Evolutionary conservation across 2,113 vertebrate genomes (phyloP), one percentile per base, ranked within the genome.

Genomic region (Grantiella picta): DNA sequence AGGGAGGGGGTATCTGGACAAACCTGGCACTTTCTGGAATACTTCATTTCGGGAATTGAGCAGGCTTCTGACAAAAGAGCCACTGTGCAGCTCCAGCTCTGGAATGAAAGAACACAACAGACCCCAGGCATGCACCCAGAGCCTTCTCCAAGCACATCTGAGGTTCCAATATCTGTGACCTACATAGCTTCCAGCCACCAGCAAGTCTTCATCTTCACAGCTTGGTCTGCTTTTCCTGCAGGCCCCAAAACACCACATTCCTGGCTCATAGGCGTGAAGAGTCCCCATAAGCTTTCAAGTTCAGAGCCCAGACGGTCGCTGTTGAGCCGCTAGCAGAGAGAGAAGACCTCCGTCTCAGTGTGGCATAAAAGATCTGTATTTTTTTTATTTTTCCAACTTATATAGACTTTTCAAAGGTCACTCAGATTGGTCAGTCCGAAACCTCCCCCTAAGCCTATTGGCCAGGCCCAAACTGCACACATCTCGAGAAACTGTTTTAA

Each of bases 51-150:
- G 4, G 86, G 44, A 79, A 64, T 5, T 0, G 3, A 80, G 66
- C 80, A 45, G 61, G 25, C 22, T 11, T 27, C 21, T 45, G 73
- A 88, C 72, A 91, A 85, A 70, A 72, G 36, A 88, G 70, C 56
- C 35, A 19, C 65, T 65, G 61, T 59, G 52, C 50, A 76, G 40
- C 61, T 47, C 36, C 82, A 80, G 57, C 50, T 80, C 76, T 36
- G 27, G 38, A 66, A 70, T 13, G 50, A 40, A 50, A 63, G 50
- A 66, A 66, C 68, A 35, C 18, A 88, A 5, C 65, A 80, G 47
- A 50, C 1, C 27, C 52, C 27, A 38, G 49, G 53, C 1, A 0
- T 6, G 20, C 68, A n/a, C 8, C 1, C 21, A 82, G 61, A 38
- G 33, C 38, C 59, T 89, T 50, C 66, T 71, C 49, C 38, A n/a